Evolutionary conservation across 2,113 vertebrate species (phyloP), one percentile per base, ranked within the genome.

Genomic region (Anarrhichthys ocellatus): DNA sequence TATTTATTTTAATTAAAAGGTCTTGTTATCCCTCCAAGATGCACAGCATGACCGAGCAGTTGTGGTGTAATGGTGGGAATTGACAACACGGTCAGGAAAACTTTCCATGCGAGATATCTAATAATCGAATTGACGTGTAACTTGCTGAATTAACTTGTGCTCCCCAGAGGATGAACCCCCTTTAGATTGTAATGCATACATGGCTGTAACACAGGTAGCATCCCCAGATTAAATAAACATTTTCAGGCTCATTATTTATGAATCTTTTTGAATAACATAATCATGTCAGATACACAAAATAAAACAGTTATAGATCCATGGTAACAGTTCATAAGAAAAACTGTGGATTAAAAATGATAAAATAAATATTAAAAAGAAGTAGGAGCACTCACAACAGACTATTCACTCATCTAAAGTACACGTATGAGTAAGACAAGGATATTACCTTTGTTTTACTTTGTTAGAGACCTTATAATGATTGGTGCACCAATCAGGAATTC

Each of bases 401-500:
- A 8, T 44, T 36, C 9, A 24, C 6, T 81, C 6, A 48, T 9
- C 18, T 10, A 17, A 11, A 61, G 5, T n/a, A 24, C 8, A 22
- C 2, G 7, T 42, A 67, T 9, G 9, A 73, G 34, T 42, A 15
- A 73, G 78, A 36, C n/a, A 38, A 61, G 40, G 22, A 17, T 54
- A 22, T 27, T 1, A 56, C 1, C 2, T n/a, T 62, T 22, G 15
- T 64, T 64, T 79, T 46, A 18, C 15, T 46, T 22, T 6, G 42
- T 46, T 3, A 22, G 63, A 44, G n/a, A 73, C 44, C 2, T 14
- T 6, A 4, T 27, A 48, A 48, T 42, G 61, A 78, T 63, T 77
- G 50, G 52, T 67, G 32, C 61, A 42, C n/a, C 66, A 34, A 44
- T 36, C 52, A 71, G 50, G 46, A 56, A 54, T 72, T 68, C 50